Evolutionary conservation across 1,140 invertebrate species (phyloP), one percentile per base, ranked within the genome.

Genomic region (Eciton burchellii): DNA sequence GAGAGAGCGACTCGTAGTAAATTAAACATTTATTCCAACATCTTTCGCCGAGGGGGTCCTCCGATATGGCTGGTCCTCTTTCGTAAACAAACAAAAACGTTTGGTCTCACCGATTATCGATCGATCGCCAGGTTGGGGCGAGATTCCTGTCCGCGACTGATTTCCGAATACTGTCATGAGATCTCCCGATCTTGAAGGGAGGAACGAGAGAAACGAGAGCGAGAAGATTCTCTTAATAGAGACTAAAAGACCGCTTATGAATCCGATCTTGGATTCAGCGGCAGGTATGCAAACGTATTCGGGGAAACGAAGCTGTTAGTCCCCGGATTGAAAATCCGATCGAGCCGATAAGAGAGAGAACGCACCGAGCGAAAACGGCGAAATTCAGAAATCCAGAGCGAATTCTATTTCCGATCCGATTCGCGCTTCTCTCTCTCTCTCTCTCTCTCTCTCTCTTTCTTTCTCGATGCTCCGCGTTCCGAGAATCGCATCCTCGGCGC

Each of bases 11-110:
- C 52, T 72, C 65, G 41, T 76, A 35, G 21, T 49, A 77, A 86
- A 89, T 87, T 88, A 85, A 82, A 74, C 82, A 85, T 82, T 85
- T 89, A 66, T 71, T 72, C 56, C 45, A 35, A 35, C 29, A 45
- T 57, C 45, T 62, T 63, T 59, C n/a, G 26, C 5, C 65, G 35
- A 45, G 1, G 43, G 14, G n/a, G n/a, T n/a, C n/a, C n/a, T n/a
- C 11, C 16, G 21, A 14, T n/a, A 62, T 47, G 12, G 24, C 6
- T 0, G 49, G 5, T 14, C 70, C 35, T 56, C 43, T 35, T 29
- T 8, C 9, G 43, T 43, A 70, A 79, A 70, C 24, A 70, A 79
- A 79, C 41, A 21, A 35, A 70, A 57, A 45, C 70, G 68, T 79
- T 79, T 79, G 35, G n/a, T 77, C 68, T 77, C 49, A 16, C 56